Conservation (phyloP, 2,113 vertebrate genomes). For the Cepphus grylle region DNA sequence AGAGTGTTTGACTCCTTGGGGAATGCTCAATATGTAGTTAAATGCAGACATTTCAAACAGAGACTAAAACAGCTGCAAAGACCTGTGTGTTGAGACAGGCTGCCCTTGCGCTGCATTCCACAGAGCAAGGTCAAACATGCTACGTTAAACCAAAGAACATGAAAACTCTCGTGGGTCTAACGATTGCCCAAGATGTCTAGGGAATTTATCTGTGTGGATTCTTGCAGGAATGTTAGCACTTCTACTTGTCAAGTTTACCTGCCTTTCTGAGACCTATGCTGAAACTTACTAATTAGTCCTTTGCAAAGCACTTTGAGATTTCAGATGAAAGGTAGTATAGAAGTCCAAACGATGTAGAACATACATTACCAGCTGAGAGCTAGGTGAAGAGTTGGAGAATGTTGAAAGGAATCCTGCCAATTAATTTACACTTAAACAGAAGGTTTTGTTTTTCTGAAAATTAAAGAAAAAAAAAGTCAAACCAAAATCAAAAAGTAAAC, state of each 20-base stretch:
- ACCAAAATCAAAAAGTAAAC: not conserved
- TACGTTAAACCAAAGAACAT: not conserved
- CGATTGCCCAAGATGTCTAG: rapidly evolving
- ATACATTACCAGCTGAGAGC: not conserved
- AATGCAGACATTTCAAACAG: not conserved
- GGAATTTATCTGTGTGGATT: not conserved
- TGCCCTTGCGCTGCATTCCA: not conserved
- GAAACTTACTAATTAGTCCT: slow-evolving; percentile 22
- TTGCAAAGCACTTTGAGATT: not conserved
- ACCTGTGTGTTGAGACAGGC: not conserved
- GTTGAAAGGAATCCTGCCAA: slow-evolving; percentile 39
- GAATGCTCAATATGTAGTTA: not conserved
- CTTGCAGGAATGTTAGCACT: not conserved
- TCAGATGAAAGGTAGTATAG: slow-evolving; percentile 30
- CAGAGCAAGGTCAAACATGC: not conserved
- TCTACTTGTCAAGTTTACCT: not conserved
- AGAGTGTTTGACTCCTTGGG: not conserved
- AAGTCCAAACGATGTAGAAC: not conserved
- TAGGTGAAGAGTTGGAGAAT: not conserved
- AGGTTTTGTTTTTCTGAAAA: not conserved
- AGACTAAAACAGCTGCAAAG: not conserved
- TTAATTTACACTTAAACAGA: slow-evolving; percentile 46
- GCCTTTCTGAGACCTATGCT: not conserved
- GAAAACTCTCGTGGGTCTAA: not conserved
- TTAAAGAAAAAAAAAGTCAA: not conserved